Evolutionary conservation across 2,113 vertebrate species (phyloP).

Genomic region (Megaleporinus macrocephalus): DNA sequence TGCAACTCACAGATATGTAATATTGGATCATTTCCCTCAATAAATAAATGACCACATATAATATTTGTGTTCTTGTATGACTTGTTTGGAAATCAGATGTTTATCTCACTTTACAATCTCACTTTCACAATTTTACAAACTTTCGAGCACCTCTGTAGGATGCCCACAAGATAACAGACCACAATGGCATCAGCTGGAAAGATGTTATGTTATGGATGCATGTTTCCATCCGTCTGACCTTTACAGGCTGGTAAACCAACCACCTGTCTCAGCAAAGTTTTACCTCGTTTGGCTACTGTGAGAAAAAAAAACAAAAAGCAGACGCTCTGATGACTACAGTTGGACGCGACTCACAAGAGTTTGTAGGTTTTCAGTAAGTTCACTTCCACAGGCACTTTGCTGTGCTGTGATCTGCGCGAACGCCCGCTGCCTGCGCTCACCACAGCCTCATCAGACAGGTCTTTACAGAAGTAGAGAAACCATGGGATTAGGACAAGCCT

Average conservation of each 20-base stretch:
- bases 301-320: background rate
- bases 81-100: too few species aligned
- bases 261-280: background rate
- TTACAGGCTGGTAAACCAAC: background rate
- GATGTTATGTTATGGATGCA: too few species aligned
- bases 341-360: background rate
- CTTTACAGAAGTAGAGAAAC: conserved; percentile 25
- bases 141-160: too few species aligned
- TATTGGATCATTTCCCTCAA: too few species aligned
- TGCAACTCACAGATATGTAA: too few species aligned
- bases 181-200: too few species aligned
- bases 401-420: conserved; percentile 17
- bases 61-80: too few species aligned
- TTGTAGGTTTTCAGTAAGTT: background rate
- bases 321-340: background rate
- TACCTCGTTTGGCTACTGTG: background rate
- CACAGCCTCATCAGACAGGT: conserved; percentile 32
- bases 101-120: too few species aligned
- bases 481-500: conserved; percentile 36
- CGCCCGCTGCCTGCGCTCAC: conserved; percentile 1
- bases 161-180: too few species aligned
- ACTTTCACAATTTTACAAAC: too few species aligned
- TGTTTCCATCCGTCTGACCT: background rate
- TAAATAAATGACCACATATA: too few species aligned
- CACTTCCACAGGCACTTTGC: background rate